These are phyloP conservation scores for Chromobotia macracanthus DNA, from an alignment of 2,797 vertebrate genomes.

Conservation along the genomic window DNA sequence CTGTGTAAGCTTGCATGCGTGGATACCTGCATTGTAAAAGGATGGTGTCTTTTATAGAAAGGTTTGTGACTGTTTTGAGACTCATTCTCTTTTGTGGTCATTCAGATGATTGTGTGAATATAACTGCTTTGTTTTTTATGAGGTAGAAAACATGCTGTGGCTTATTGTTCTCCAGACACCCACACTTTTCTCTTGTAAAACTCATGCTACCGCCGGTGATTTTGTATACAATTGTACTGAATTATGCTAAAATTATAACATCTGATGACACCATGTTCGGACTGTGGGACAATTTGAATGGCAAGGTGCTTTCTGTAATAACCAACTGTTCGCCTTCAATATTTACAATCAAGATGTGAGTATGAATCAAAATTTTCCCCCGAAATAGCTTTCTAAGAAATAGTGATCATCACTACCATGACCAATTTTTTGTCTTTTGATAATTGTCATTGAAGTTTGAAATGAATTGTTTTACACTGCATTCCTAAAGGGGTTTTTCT, in stretches of 20 bases:
- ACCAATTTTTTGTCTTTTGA: conserved; percentile 14
- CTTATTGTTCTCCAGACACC: conserved; percentile 61
- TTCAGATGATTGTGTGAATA: conserved; percentile 53
- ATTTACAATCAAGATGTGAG: background rate
- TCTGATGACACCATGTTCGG: background rate
- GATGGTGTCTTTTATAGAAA: background rate
- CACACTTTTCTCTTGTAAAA: conserved; percentile 43
- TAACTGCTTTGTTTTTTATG: conserved; percentile 31
- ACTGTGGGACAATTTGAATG: no score
- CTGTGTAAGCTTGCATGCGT: background rate
- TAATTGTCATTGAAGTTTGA: background rate
- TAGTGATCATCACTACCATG: background rate
- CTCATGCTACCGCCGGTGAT: background rate
- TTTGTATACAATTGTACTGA: background rate
- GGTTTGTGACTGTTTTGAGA: background rate
- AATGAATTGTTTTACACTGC: background rate
- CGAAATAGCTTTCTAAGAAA: conserved; percentile 28
- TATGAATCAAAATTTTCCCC: background rate
- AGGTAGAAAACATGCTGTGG: background rate
- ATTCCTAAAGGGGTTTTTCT: background rate
- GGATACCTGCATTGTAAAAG: background rate
- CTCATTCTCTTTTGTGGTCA: conserved; percentile 8
- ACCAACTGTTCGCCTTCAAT: background rate
- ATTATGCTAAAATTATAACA: background rate
- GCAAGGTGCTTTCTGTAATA: background rate